phyloP scores from a whole-genome alignment of 2,888 invertebrate genomes.

The Slavum lentiscoides region DNA sequence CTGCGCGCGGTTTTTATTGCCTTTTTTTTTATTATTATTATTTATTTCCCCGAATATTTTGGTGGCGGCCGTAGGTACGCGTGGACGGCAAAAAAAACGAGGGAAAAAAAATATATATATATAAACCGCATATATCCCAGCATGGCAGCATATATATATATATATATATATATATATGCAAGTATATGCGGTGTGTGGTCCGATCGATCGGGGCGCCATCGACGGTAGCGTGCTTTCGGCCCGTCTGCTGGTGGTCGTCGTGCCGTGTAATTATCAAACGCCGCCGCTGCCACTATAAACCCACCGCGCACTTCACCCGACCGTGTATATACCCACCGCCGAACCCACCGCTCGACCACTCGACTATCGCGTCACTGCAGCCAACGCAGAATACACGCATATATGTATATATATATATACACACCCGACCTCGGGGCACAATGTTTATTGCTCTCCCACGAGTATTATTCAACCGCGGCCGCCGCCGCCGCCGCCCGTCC shows the following conservation, averaged over 20 bases:
- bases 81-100: neutral
- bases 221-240: conserved; percentile 52
- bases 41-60: neutral
- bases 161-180: conserved; percentile 16
- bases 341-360: neutral
- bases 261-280: conserved; percentile 53
- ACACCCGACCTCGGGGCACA: conserved; percentile 45
- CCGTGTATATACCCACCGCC: neutral
- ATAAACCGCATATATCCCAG: conserved; percentile 22
- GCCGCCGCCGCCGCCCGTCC: no score
- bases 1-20: neutral
- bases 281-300: conserved; percentile 18
- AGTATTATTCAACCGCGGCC: conserved; percentile 42
- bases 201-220: conserved; percentile 53
- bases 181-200: conserved; percentile 40
- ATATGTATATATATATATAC: neutral
- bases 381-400: conserved; percentile 23
- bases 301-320: neutral
- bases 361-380: neutral
- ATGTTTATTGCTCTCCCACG: conserved; percentile 48
- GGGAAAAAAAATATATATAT: neutral
- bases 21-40: neutral
- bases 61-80: neutral
- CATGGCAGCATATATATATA: neutral
- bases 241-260: conserved; percentile 53